Conservation (phyloP, 2,797 vertebrate species). For the Diglossa cyanea region DNA sequence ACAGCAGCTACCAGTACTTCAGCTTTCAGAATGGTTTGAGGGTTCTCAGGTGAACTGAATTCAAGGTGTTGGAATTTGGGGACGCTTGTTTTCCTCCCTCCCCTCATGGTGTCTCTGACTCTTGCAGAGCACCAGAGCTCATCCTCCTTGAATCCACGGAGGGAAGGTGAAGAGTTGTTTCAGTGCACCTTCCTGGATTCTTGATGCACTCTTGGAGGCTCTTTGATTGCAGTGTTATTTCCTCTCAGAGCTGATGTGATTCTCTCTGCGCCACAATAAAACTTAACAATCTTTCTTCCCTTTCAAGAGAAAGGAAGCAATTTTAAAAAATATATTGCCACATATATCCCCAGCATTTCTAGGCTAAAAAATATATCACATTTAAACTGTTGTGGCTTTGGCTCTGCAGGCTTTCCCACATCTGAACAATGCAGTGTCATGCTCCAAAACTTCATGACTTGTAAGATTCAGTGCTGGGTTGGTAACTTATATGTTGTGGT, state of each 20-base stretch:
- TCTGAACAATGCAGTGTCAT: background rate
- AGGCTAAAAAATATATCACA: background rate
- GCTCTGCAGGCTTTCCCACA: background rate
- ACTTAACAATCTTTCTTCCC: constrained; percentile 29
- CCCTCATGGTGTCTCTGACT: background rate
- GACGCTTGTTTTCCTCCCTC: background rate
- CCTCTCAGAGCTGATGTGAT: background rate
- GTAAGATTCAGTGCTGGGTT: background rate
- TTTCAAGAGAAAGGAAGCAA: constrained; percentile 25
- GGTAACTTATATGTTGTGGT: background rate
- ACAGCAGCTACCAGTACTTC: background rate
- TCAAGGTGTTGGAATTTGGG: background rate
- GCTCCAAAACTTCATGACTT: background rate
- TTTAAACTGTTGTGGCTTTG: background rate
- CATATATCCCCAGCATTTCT: background rate
- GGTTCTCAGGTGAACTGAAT: background rate
- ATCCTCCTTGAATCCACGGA: fast-evolving
- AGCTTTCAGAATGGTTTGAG: background rate
- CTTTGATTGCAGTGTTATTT: constrained; percentile 17
- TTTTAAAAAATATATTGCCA: background rate
- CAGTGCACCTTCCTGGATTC: background rate
- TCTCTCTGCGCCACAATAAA: constrained; percentile 21
- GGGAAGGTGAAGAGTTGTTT: background rate
- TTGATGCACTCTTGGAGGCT: background rate
- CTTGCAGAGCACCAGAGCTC: background rate